Percentiles rank a stretch among this genome's conserved stretches.
Evolutionary conservation across 2,888 invertebrate genomes (phyloP).

Genomic region (Aphidoletes aphidimyza): DNA sequence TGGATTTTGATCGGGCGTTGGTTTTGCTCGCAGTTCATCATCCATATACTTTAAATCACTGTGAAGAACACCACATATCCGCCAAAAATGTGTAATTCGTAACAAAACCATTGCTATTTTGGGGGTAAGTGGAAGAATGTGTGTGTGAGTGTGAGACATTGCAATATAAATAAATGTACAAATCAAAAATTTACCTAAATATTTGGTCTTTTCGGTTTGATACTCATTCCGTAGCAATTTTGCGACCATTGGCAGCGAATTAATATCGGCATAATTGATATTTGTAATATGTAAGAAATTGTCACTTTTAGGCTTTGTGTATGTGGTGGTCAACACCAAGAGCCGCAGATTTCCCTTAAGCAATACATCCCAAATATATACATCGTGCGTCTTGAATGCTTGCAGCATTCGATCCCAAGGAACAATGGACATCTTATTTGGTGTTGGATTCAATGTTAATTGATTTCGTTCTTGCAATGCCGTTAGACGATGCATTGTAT

Average conservation of each 20-base stretch:
- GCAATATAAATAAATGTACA: not conserved
- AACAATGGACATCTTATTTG: constrained; percentile 57
- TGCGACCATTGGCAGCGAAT: constrained; percentile 61
- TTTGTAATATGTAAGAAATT: constrained; percentile 63
- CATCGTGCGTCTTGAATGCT: constrained; percentile 62
- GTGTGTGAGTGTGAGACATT: too few relatives aligned
- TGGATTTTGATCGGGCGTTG: constrained; percentile 65
- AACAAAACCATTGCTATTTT: constrained; percentile 60
- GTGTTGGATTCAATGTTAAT: constrained; percentile 61
- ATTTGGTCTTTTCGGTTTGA: constrained; percentile 58
- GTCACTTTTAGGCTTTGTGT: constrained; percentile 63
- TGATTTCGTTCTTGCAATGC: not conserved
- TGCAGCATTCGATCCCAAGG: constrained; percentile 60
- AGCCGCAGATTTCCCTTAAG: constrained; percentile 59
- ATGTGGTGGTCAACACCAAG: constrained; percentile 62
- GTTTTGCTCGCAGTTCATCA: constrained; percentile 63
- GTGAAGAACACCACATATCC: constrained; percentile 62
- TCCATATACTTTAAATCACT: constrained; percentile 59
- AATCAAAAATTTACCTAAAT: constrained; percentile 58
- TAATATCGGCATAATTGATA: constrained; percentile 60
- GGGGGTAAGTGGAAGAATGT: not conserved
- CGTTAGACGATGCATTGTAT: constrained; percentile 1
- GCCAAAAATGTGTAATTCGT: constrained; percentile 58
- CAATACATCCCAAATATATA: constrained; percentile 64
- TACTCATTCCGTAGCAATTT: constrained; percentile 61